These are phyloP conservation scores for Pocillopora meandrina DNA, from an alignment of 92 coral and sea anemone species.

Conservation along the genomic window DNA sequence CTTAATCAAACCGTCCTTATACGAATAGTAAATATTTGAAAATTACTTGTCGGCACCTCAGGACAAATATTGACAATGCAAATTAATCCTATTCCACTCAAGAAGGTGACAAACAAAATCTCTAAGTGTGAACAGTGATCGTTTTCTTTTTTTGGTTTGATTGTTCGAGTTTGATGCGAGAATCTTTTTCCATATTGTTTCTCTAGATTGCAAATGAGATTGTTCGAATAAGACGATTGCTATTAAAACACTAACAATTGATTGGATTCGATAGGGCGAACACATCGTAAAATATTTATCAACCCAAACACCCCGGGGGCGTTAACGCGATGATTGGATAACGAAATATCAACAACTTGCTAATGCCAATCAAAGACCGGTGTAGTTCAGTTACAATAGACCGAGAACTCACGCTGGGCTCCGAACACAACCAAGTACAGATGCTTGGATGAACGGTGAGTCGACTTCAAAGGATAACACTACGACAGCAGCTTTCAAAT, in stretches of 20 bases:
- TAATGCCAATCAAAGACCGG: conserved; percentile 93
- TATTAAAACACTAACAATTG: conserved; percentile 88
- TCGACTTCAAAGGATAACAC: conserved; percentile 52
- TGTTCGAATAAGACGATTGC: conserved; percentile 78
- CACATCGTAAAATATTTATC: conserved; percentile 93
- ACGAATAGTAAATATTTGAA: conserved; percentile 86
- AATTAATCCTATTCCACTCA: conserved; percentile 66
- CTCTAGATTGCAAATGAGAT: conserved; percentile 85
- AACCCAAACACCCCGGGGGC: conserved; percentile 87
- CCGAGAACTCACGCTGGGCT: conserved; percentile 82
- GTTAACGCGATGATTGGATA: conserved; percentile 79
- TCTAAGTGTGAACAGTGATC: conserved; percentile 5
- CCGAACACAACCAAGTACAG: conserved; percentile 81
- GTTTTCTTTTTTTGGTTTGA: not conserved
- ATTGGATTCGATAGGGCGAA: conserved; percentile 89
- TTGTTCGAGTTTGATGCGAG: conserved; percentile 21
- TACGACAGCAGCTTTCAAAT: conserved; percentile 30
- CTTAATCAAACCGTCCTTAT: conserved; percentile 84
- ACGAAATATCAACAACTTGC: conserved; percentile 84
- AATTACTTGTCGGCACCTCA: conserved; percentile 75
- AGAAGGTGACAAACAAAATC: conserved; percentile 46
- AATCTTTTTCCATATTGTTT: conserved; percentile 47
- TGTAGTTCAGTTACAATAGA: conserved; percentile 91
- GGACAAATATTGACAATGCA: conserved; percentile 85
- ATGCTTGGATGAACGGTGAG: conserved; percentile 86